Evolutionary conservation across 2,797 vertebrate genomes (phyloP), one percentile per base, ranked within the genome.

Genomic region (Spinibarbus caldwelli): DNA sequence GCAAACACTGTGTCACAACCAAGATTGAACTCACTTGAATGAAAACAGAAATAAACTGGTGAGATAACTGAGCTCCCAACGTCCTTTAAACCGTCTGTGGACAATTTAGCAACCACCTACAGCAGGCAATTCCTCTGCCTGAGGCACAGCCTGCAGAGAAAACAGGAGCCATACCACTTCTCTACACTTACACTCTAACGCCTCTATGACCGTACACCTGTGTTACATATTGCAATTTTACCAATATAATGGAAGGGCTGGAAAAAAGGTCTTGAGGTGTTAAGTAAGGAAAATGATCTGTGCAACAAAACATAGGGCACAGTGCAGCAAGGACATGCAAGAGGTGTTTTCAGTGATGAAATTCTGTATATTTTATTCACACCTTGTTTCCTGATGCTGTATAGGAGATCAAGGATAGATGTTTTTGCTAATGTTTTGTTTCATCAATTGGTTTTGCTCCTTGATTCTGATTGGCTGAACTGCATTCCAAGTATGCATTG

Each of bases 1-100:
- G 90, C 90, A 89, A 90, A 89, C 90, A 91, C 92, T 90, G 89
- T 91, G 89, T 92, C 92, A 70, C 91, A 88, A 73, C 64, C 47
- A 23, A 75, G 80, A 92, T 85, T 85, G 86, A 54, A 86, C 87
- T 88, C 75, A 87, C 52, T 83, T 82, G 15, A 88, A 89, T 62
- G 76, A 89, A 85, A 87, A 76, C 43, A 85, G 86, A 90, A 83
- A 85, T 87, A 84, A 86, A 85, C 41, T 80, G 83, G 41, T 1
- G 0, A 52, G 68, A 85, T 79, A 62, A 79, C 73, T 80, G 77
- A 83, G 72, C 15, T 0, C 36, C n/a, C 64, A n/a, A n/a, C 12
- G 62, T 88, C 82, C 85, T 76, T 26, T 85, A 73, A 82, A 64
- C 71, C 66, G 66, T 90, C 87, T 45, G 62, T 82, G 73, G 82